Evolutionary conservation across 2,113 vertebrate genomes (phyloP), one percentile per base, ranked within the genome.

Genomic region (Atherinomorus stipes): DNA sequence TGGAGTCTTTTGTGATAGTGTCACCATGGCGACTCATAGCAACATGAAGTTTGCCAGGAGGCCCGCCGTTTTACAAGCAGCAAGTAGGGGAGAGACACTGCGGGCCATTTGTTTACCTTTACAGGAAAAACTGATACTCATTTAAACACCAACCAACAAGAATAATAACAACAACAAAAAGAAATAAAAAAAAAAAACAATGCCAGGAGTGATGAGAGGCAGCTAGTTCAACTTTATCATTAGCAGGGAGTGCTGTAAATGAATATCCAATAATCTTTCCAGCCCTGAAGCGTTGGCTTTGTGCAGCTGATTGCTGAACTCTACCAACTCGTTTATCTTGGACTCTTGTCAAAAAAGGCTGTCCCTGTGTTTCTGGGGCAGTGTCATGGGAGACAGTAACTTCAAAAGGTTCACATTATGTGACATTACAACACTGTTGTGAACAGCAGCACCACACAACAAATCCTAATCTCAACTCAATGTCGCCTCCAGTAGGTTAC

Each of bases 1-100:
- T 92, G 92, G 92, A 90, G 88, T 78, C 88, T 73, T 93, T 92
- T 92, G 91, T 93, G 79, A 89, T 79, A 85, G 80, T 16, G 80
- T 93, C 86, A 47, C 92, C 84, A 90, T 93, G 89, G 88, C 23
- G 79, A 92, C 88, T 54, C 80, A 78, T 34, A 69, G 84, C 86
- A 90, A 92, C 90, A 84, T 64, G 65, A 84, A 88, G 87, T 89
- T 89, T 76, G 78, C 80, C 40, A 44, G 69, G 61, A 83, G 81
- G 85, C 80, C 76, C 83, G 86, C 74, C 76, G 66, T 69, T 89
- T 44, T 16, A 82, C 80, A 84, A 86, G 84, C 71, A 73, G 64
- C 62, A 4, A 69, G 59, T 63, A 44, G 74, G 67, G 49, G 64
- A 73, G 38, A 15, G 76, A 81, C 77, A 84, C 81, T 87, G 74